Conservation (phyloP, 2,888 invertebrate species). For the Machimus atricapillus region DNA sequence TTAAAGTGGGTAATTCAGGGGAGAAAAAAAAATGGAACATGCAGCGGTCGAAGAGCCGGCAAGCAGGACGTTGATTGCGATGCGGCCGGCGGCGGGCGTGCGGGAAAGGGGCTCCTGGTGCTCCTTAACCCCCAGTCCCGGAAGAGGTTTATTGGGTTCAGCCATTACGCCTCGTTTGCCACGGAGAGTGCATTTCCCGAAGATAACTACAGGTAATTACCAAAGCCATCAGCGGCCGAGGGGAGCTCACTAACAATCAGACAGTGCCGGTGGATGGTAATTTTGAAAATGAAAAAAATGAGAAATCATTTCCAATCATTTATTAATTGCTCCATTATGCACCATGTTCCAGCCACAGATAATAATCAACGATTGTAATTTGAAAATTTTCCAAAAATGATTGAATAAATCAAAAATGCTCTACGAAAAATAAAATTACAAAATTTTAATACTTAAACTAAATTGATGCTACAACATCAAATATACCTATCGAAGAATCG, state of each 20-base stretch:
- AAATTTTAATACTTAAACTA: too few species aligned
- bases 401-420: too few species aligned
- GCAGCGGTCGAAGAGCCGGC: not conserved
- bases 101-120: not conserved
- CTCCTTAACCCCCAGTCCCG: not conserved
- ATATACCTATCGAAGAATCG: too few species aligned
- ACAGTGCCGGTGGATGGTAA: not conserved
- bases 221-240: not conserved
- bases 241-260: not conserved
- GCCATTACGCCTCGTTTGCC: not conserved
- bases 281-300: not conserved
- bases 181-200: not conserved
- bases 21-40: not conserved
- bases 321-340: not conserved
- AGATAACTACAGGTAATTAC: conserved; percentile 11
- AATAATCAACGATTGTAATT: too few species aligned
- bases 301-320: not conserved
- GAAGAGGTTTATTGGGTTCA: conserved; percentile 12
- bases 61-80: not conserved
- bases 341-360: not conserved
- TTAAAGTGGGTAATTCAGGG: not conserved
- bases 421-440: too few species aligned
- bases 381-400: too few species aligned
- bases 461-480: too few species aligned
- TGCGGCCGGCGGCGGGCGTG: not conserved